Evolutionary conservation across 2,113 vertebrate genomes (phyloP), one percentile per base, ranked within the genome.

Genomic region (Rissa tridactyla): DNA sequence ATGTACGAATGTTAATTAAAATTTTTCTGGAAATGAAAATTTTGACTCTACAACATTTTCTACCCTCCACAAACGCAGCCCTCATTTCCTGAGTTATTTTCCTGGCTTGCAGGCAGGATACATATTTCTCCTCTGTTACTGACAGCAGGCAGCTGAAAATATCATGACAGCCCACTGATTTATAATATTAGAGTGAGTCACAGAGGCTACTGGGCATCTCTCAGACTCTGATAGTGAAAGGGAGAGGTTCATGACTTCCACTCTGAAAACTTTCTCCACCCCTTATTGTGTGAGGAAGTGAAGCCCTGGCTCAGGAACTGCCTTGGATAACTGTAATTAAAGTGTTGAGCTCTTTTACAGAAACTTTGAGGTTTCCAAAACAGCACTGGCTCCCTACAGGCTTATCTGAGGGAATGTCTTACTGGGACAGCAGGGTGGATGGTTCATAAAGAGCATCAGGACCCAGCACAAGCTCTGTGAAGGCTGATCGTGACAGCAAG

Each of bases 71-170:
- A 92, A 92, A 89, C 34, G 9, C n/a, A 90, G 13, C 14, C 30
- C 76, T 88, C 13, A 82, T 90, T 95, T 97, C 91, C 90, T 93
- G 75, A 94, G 70, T 86, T 79, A 73, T 91, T 95, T 77, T 90
- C 44, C 77, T 90, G 88, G 62, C 89, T 96, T 76, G 25, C 42
- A 71, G 57, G 88, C 88, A 96, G 80, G 87, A 82, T 90, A 78
- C 49, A 81, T 47, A 82, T 83, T 92, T 82, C 64, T 91, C 19
- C 27, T 87, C 51, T 70, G 42, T n/a, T 92, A 73, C n/a, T 89
- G 84, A 78, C 73, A 86, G 85, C 77, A 92, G 44, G 19, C 54
- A 51, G 73, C 70, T 95, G 92, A 92, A 82, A 87, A 86, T 83
- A 51, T 51, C 44, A 46, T 38, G 23, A 83, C 83, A 96, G 27